Base-by-base conservation (phyloP, 2,113 vertebrate species). In the Dicentrarchus labrax region DNA sequence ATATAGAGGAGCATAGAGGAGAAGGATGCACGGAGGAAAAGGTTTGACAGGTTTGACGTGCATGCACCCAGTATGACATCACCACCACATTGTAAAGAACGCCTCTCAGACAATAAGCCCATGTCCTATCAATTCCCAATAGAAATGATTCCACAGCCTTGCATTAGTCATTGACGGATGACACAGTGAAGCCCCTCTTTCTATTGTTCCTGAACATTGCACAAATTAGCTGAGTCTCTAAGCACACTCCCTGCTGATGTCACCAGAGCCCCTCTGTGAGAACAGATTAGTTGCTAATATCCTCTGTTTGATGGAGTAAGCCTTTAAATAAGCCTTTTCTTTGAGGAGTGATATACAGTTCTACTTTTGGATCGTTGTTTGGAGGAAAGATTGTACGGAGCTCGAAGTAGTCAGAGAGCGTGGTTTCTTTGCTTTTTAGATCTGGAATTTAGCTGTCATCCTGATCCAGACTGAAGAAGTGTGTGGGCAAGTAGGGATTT, bases 91-190 rank as follows among this genome's bases (percentile, higher is more conserved):
- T 75, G 30, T 64, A 62, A 74, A 66, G 6, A 65, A 75, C 1
- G 8, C 56, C 24, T 78, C 70, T 36, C 17, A 51, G 51, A 91
- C 87, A 89, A 90, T 64, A 67, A 76, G 48, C 61, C 22, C 78
- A 60, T 41, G 30, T 50, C 80, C 70, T 62, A 65, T 85, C 71
- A 79, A 48, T 83, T 92, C 91, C 86, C 76, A 51, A 51, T 22
- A 50, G 85, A 83, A 38, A 77, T 66, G 82, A 86, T 64, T 81
- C 82, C 50, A 61, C 78, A 69, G 74, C 50, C 16, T 16, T 68
- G 74, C 60, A 10, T 91, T 87, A 92, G 56, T 86, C 88, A 89
- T 43, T 91, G 85, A 86, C 38, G 72, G 91, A 90, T 92, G 89
- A 86, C 87, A 84, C 76, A 76, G 74, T 36, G 78, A 82, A 81